Conservation (phyloP, 2,797 vertebrate genomes). For the Galaxias olidus region DNA sequence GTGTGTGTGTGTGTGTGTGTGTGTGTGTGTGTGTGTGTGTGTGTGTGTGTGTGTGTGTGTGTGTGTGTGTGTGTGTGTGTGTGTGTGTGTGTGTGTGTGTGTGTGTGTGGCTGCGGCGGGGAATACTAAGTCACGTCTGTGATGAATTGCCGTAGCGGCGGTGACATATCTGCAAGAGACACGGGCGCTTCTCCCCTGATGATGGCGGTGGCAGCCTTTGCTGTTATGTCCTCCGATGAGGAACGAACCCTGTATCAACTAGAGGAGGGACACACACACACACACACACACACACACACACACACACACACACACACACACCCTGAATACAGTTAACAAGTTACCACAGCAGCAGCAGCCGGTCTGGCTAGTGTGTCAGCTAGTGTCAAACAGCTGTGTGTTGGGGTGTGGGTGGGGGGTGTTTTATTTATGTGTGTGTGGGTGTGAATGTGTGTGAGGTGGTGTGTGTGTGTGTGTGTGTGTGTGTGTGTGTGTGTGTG, state of each 20-base stretch:
- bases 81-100: slow-evolving; percentile 15
- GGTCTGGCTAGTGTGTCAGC: too few species aligned
- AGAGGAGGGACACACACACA: slow-evolving; percentile 1
- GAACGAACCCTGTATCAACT: too few species aligned
- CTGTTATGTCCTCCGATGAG: too few species aligned
- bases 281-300: slow-evolving; percentile 5
- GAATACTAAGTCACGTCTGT: too few species aligned
- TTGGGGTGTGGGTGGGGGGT: background rate
- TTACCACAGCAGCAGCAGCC: slow-evolving; percentile 1
- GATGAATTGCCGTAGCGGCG: too few species aligned
- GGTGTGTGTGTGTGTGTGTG: too few species aligned
- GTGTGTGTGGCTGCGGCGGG: slow-evolving; percentile 1
- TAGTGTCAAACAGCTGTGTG: background rate
- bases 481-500: too few species aligned
- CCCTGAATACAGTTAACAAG: slow-evolving; percentile 33
- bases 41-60: slow-evolving; percentile 17
- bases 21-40: slow-evolving; percentile 6
- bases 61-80: slow-evolving; percentile 6
- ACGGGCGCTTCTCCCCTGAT: too few species aligned
- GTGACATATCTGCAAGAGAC: too few species aligned
- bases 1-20: too few species aligned
- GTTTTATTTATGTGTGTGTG: too few species aligned
- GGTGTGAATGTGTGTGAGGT: background rate
- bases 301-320: slow-evolving; percentile 20
- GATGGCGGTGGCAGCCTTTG: too few species aligned